A percentile compares a stretch with the other conserved stretches of the same genome.
phyloP scores from a whole-genome alignment of 2,113 vertebrate genomes.

The Rhadina sibilatrix region DNA sequence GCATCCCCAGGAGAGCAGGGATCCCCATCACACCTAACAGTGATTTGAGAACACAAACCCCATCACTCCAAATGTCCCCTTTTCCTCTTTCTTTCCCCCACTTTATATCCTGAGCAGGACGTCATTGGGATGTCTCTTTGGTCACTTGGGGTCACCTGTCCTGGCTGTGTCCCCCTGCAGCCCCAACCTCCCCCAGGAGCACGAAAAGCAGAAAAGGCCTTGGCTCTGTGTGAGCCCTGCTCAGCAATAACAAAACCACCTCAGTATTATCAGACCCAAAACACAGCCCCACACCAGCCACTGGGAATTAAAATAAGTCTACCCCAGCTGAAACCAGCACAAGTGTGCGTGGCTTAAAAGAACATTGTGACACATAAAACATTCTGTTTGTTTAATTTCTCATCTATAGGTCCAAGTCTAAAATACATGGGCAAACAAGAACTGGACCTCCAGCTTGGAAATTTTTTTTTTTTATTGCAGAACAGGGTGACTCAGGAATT shows the following conservation, averaged over 20 bases:
- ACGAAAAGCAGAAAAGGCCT: neutral
- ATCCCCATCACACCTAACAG: neutral
- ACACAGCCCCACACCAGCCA: neutral
- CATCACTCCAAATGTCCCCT: too few relatives aligned
- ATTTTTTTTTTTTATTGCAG: conserved; percentile 11
- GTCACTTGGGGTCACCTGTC: neutral
- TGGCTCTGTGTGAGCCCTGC: neutral
- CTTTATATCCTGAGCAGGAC: neutral
- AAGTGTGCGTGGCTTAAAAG: neutral
- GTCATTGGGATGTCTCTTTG: neutral
- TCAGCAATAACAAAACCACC: neutral
- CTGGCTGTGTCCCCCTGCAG: neutral
- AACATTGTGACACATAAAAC: neutral
- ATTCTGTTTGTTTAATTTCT: neutral
- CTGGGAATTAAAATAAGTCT: neutral
- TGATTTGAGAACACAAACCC: neutral
- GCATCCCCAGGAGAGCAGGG: neutral
- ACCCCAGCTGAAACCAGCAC: neutral
- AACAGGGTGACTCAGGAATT: conserved; percentile 14
- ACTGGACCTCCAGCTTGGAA: neutral
- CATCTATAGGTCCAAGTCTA: neutral
- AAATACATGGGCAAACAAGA: neutral
- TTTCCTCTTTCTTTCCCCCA: neutral
- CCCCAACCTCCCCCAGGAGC: neutral
- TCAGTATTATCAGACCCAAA: neutral